Percentiles rank a stretch among this genome's conserved stretches.
Conservation (phyloP, 2,797 vertebrate genomes). For the Brachymystax lenok region DNA sequence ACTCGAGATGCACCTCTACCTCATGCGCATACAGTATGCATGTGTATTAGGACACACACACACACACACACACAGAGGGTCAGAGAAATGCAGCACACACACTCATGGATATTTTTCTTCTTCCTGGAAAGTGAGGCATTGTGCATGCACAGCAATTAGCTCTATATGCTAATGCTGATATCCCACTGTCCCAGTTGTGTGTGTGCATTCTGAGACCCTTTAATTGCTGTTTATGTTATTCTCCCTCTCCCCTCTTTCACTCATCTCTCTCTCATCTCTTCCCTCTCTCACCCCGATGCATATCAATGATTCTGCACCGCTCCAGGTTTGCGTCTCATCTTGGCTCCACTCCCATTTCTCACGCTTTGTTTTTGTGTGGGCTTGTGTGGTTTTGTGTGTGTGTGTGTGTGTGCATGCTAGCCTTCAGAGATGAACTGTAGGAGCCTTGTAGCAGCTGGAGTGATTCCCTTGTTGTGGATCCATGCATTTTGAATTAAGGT, state of each 20-base stretch:
- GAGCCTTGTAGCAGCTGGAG: conserved; percentile 8
- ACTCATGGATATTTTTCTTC: conserved; percentile 32
- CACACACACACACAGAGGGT: no score
- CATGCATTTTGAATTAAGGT: conserved; percentile 56
- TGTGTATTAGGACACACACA: no score
- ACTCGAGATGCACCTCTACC: no score
- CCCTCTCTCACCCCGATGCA: conserved; percentile 38
- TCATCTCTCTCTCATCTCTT: conserved; percentile 18
- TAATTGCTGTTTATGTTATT: conserved; percentile 41
- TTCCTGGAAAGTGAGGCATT: conserved; percentile 42
- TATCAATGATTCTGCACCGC: conserved; percentile 54
- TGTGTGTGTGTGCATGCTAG: conserved; percentile 7
- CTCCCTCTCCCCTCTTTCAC: conserved; percentile 25
- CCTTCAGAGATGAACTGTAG: conserved; percentile 26
- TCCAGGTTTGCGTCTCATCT: conserved; percentile 55
- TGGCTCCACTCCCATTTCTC: conserved; percentile 57
- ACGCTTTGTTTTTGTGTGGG: conserved; percentile 20
- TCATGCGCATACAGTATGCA: no score
- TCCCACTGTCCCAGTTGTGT: conserved; percentile 38
- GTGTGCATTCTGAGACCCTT: conserved; percentile 42
- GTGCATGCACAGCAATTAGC: conserved; percentile 64
- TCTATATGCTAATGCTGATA: conserved; percentile 61
- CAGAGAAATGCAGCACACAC: no score
- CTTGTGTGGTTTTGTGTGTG: no score
- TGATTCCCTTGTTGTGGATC: conserved; percentile 27